phyloP scores from a whole-genome alignment of 2,888 invertebrate genomes.

The Euphydryas editha region DNA sequence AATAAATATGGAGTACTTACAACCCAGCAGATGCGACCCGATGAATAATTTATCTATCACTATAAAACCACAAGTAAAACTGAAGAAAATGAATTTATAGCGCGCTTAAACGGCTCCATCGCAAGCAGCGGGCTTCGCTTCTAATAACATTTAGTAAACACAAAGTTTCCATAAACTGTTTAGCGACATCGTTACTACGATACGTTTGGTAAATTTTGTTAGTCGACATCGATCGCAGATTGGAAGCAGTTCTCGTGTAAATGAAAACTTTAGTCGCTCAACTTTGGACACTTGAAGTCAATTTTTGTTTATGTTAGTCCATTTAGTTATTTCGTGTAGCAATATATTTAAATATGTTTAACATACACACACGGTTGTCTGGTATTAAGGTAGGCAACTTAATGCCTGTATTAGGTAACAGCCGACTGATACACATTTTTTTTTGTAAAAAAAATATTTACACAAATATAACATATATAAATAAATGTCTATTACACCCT shows the following conservation, averaged over 20 bases:
- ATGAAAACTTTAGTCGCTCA: constrained; percentile 4
- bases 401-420: too few species aligned
- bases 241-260: constrained; percentile 43
- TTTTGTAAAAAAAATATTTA: too few species aligned
- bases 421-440: too few species aligned
- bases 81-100: constrained; percentile 35
- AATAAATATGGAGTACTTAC: constrained; percentile 14
- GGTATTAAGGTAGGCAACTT: too few species aligned
- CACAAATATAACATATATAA: too few species aligned
- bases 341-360: too few species aligned
- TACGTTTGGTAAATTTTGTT: constrained; percentile 61
- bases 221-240: constrained; percentile 49
- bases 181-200: constrained; percentile 49
- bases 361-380: too few species aligned
- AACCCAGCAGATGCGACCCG: constrained; percentile 10
- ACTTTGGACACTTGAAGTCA: background rate
- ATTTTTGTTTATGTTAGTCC: background rate
- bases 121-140: constrained; percentile 11
- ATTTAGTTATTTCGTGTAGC: background rate
- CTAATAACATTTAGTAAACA: constrained; percentile 25
- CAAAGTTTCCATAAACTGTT: constrained; percentile 60
- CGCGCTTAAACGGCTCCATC: constrained; percentile 26
- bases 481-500: too few species aligned
- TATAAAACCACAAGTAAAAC: constrained; percentile 16
- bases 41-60: constrained; percentile 14